Percentiles rank a stretch among this genome's conserved stretches.
Evolutionary conservation across 2,797 vertebrate species (phyloP).

Genomic region (Leuciscus waleckii): DNA sequence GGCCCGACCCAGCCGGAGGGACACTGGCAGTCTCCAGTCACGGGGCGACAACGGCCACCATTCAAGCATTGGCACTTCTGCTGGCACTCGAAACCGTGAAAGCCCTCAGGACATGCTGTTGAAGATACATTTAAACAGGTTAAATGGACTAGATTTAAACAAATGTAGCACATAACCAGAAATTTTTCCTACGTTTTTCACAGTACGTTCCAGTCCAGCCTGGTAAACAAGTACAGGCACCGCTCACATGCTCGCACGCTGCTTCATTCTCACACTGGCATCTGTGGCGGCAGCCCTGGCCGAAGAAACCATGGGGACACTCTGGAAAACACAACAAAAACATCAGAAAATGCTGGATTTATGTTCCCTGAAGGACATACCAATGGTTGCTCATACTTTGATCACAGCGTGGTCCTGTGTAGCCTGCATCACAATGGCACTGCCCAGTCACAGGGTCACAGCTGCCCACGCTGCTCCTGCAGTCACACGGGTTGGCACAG

Average conservation of each 20-base stretch:
- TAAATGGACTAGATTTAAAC: not conserved
- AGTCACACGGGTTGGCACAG: slow-evolving; percentile 77
- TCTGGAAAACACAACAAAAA: slow-evolving; percentile 65
- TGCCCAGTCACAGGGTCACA: slow-evolving; percentile 74
- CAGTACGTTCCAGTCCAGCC: slow-evolving; percentile 87
- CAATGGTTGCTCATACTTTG: slow-evolving; percentile 73
- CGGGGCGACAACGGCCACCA: slow-evolving; percentile 73
- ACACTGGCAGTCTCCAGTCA: slow-evolving; percentile 76
- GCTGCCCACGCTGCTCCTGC: slow-evolving; percentile 73
- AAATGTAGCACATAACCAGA: not conserved
- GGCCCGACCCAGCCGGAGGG: slow-evolving; percentile 75
- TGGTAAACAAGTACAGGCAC: slow-evolving; percentile 80
- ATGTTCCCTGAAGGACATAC: not conserved
- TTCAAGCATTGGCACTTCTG: slow-evolving; percentile 76
- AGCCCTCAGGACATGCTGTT: slow-evolving; percentile 83
- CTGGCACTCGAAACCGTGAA: slow-evolving; percentile 81
- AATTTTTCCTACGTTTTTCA: slow-evolving; percentile 76
- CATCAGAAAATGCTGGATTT: slow-evolving; percentile 5
- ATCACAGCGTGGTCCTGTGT: slow-evolving; percentile 73
- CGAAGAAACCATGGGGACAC: slow-evolving; percentile 80
- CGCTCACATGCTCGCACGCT: slow-evolving; percentile 82
- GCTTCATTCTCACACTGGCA: slow-evolving; percentile 84
- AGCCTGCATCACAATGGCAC: slow-evolving; percentile 81
- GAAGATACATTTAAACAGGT: slow-evolving; percentile 14
- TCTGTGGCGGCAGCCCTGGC: slow-evolving; percentile 72